Base-by-base conservation (phyloP, 2,797 vertebrate species). In the Myiotriccus ornatus region DNA sequence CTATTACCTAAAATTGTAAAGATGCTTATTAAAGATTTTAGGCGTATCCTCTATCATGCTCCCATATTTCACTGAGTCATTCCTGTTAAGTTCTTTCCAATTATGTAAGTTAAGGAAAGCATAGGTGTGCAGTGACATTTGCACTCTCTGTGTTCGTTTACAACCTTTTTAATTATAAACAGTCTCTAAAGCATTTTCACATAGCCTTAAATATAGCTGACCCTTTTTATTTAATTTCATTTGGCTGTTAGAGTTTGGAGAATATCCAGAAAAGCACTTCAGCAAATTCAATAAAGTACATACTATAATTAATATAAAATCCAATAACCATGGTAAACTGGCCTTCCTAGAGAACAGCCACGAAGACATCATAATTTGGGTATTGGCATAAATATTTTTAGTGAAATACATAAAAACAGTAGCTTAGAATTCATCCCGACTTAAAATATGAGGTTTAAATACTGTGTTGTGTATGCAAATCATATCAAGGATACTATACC, bases 191-290 rank as follows among this genome's bases (percentile, higher is more conserved):
- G 97, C 94, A 96, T 96, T 98, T 97, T 95, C 96, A 75, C 22
- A 74, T 94, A 95, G 83, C 86, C 97, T 98, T 98, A 98, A 98
- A 98, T 96, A 97, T 92, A 95, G 92, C 93, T 97, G 97, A 98
- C 98, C 98, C 98, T 97, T 98, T 98, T 96, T 97, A 97, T 98
- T 97, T 98, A 98, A 98, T 98, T 99, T 98, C 98, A 98, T 98
- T 98, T 97, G 95, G 91, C 96, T 98, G 97, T 97, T 98, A 98
- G 97, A 96, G 90, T 97, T 98, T 99, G 98, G 98, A 99, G 96
- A 96, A 96, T 91, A 89, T 99, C 98, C 98, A 99, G 96, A 87
- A 98, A 98, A 98, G 98, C 98, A 98, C 98, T 98, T 97, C 97
- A 98, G 97, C 91, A 98, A 98, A 98, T 98, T 97, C 98, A 98